phyloP scores from a whole-genome alignment of 2,113 vertebrate genomes.

The Rhadina sibilatrix region DNA sequence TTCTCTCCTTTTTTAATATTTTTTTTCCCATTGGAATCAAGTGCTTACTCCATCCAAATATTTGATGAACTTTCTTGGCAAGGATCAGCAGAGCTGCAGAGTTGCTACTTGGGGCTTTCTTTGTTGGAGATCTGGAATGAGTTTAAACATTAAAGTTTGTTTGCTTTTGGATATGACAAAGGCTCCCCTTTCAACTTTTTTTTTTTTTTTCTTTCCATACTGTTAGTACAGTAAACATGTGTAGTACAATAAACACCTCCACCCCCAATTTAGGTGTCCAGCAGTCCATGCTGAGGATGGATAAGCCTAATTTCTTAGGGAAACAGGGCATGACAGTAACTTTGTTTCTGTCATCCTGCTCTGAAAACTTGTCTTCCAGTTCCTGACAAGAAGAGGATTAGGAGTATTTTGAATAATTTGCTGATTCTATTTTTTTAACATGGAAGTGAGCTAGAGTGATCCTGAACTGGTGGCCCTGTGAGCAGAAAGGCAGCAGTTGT shows the following conservation, averaged over 20 bases:
- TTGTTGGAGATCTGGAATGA: conserved; percentile 19
- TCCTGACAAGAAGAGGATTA: not conserved
- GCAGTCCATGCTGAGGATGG: not conserved
- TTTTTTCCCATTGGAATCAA: not conserved
- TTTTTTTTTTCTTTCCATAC: not conserved
- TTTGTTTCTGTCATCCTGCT: not conserved
- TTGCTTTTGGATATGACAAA: not conserved
- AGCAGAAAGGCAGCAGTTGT: not conserved
- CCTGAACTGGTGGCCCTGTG: not conserved
- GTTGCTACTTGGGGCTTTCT: not conserved
- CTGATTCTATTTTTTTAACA: not conserved
- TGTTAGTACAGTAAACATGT: not conserved
- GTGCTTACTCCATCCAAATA: not conserved
- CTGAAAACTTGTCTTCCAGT: not conserved
- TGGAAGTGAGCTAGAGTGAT: not conserved
- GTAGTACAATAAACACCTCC: not conserved
- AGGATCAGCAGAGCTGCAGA: not conserved
- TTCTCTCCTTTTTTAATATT: not conserved
- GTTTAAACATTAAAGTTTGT: conserved; percentile 15
- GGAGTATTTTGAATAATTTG: not conserved
- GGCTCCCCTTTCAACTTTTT: not conserved
- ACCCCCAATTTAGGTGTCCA: not conserved
- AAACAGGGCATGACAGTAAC: not conserved
- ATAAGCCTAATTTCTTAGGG: not conserved
- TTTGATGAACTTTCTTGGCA: conserved; percentile 36